Base-by-base conservation (phyloP, 2,888 invertebrate species). In the Hermaeophaga mercurialis region DNA sequence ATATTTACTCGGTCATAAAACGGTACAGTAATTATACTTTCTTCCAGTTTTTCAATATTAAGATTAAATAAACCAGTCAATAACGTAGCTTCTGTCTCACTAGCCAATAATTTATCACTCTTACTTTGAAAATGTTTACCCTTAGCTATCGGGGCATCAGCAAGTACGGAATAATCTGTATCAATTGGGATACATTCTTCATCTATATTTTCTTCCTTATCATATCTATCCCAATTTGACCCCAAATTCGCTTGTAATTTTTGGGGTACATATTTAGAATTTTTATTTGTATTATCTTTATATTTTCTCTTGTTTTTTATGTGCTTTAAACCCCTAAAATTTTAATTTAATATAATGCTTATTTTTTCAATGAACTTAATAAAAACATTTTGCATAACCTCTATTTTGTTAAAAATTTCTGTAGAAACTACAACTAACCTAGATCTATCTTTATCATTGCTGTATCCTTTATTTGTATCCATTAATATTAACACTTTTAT, bases 171-270 rank as follows among this genome's bases (percentile, higher is more conserved):
- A 53, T 44, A 57, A 19, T 54, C 54, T 8, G 26, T 18, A 28
- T 31, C 19, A 17, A 17, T n/a, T 11, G 17, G 24, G 24, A 11
- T 6, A 7, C 15, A 19, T 28, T 52, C 17, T 15, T 49, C 28
- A 17, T 58, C 57, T 33, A 43, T 15, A 24, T 17, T 46, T 24
- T 53, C 58, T 19, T 48, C 54, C 24, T 28, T 45, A 19, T 56
- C 55, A 53, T 65, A 65, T 31, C 65, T 60, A 24, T 65, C 59
- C 65, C 65, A 65, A 43, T 65, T 65, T 31, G 63, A 56, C 14
- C 43, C 56, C 31, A 59, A 54, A 28, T 54, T 49, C 2, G 61
- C 55, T 45, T 56, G 53, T 3, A n/a, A 11, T 49, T 61, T 64
- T 18, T 56, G 34, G 8, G 62, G 62, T 24, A 64, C 54, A 56